Evolutionary conservation across 2,888 invertebrate species (phyloP).

Genomic region (Leucozona laternaria): DNA sequence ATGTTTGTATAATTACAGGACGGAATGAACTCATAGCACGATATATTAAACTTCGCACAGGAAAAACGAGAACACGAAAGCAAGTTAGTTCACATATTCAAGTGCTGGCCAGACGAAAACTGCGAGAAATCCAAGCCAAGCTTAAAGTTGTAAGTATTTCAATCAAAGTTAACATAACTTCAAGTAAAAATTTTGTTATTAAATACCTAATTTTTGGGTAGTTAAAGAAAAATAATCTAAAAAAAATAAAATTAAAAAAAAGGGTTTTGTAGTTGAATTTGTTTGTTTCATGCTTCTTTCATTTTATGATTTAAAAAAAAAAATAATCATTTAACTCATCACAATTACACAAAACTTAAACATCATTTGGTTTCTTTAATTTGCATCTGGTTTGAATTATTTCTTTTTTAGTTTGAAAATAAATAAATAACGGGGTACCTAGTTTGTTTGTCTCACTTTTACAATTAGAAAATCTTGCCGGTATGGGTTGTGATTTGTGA

Average conservation of each 20-base stretch:
- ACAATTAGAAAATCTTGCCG: too few species aligned
- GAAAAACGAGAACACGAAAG: constrained; percentile 99
- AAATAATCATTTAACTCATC: constrained; percentile 48
- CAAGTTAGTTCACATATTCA: constrained; percentile 99
- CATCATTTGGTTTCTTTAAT: background rate
- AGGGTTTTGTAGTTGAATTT: constrained; percentile 69
- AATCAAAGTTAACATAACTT: constrained; percentile 7
- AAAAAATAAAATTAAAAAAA: constrained; percentile 25
- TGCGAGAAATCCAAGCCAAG: constrained; percentile 99
- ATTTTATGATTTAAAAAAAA: constrained; percentile 28
- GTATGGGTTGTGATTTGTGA: too few species aligned
- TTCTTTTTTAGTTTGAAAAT: too few species aligned
- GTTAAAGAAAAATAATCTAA: constrained; percentile 17
- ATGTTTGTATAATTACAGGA: constrained; percentile 88
- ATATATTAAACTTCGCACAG: constrained; percentile 99
- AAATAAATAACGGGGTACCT: too few species aligned
- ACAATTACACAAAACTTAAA: background rate
- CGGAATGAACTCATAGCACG: constrained; percentile 99
- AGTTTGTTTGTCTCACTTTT: too few species aligned
- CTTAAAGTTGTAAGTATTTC: constrained; percentile 94
- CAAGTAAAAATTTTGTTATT: background rate
- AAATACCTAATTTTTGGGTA: constrained; percentile 19
- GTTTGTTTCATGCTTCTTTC: constrained; percentile 72
- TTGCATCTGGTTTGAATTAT: background rate
- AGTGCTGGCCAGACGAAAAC: constrained; percentile 98